These are phyloP conservation scores for Grantiella picta DNA, from an alignment of 2,113 vertebrate genomes.

Conservation along the genomic window DNA sequence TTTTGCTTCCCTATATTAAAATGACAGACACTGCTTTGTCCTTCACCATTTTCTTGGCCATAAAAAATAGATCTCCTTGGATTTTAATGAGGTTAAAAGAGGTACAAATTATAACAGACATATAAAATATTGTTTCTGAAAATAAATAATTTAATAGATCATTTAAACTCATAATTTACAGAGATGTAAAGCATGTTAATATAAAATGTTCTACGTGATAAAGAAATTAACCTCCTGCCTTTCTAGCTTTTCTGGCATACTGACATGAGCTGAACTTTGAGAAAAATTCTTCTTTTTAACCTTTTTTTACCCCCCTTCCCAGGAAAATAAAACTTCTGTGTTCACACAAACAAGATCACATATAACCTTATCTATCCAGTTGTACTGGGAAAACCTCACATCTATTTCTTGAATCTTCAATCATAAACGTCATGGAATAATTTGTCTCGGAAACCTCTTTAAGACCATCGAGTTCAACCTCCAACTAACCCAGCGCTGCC, in stretches of 20 bases:
- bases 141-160: not conserved
- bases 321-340: not conserved
- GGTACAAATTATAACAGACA: not conserved
- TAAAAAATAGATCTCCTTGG: not conserved
- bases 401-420: not conserved
- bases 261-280: not conserved
- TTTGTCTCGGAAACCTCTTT: not conserved
- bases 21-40: not conserved
- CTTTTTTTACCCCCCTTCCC: fast-evolving
- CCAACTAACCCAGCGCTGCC: not conserved
- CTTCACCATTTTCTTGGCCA: not conserved
- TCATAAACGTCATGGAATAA: not conserved
- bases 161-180: not conserved
- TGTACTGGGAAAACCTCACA: not conserved
- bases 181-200: not conserved
- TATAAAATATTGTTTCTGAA: not conserved
- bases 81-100: conserved; percentile 4
- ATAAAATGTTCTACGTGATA: not conserved
- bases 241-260: not conserved
- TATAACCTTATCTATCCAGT: not conserved
- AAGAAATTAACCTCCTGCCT: not conserved
- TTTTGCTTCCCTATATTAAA: not conserved
- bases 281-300: not conserved
- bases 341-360: not conserved
- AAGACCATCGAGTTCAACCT: fast-evolving